Percentiles rank a stretch among this genome's conserved stretches.
These are phyloP conservation scores for Dusona sp. DNA, from an alignment of 2,888 invertebrate species.

Conservation along the genomic window DNA sequence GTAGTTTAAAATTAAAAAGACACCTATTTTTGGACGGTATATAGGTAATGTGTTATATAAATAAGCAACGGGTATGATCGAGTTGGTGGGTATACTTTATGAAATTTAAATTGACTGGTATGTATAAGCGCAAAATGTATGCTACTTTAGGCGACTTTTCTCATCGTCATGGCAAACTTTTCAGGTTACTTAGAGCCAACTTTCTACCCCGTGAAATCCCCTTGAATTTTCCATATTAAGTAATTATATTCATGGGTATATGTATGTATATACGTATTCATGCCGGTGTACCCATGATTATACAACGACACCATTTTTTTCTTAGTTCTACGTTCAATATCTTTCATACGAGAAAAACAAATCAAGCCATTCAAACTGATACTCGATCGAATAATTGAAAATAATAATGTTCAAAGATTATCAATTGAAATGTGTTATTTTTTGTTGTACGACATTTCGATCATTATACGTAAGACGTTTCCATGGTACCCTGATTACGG, in stretches of 20 bases:
- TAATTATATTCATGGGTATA: slow-evolving; percentile 24
- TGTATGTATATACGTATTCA: slow-evolving; percentile 2
- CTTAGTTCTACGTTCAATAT: neutral
- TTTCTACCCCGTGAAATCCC: slow-evolving; percentile 24
- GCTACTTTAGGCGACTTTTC: slow-evolving; percentile 43
- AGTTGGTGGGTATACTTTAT: slow-evolving; percentile 47
- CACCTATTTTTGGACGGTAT: neutral
- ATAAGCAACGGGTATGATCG: neutral
- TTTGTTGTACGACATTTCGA: slow-evolving; percentile 9
- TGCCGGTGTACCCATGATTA: neutral
- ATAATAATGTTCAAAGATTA: neutral
- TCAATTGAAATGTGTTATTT: neutral
- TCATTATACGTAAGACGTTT: slow-evolving; percentile 17
- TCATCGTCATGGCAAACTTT: slow-evolving; percentile 36
- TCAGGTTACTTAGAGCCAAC: slow-evolving; percentile 7
- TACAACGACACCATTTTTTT: neutral
- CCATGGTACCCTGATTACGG: slow-evolving; percentile 1
- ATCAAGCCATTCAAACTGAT: neutral
- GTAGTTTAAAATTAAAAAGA: neutral
- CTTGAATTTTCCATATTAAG: slow-evolving; percentile 48
- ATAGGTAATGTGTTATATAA: slow-evolving; percentile 19
- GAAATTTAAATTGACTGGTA: slow-evolving; percentile 60
- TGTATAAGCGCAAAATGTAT: slow-evolving; percentile 23
- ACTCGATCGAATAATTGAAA: neutral
- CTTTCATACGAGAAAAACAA: neutral